Conservation (phyloP, 2,113 vertebrate genomes). For the Eleginops maclovinus region DNA sequence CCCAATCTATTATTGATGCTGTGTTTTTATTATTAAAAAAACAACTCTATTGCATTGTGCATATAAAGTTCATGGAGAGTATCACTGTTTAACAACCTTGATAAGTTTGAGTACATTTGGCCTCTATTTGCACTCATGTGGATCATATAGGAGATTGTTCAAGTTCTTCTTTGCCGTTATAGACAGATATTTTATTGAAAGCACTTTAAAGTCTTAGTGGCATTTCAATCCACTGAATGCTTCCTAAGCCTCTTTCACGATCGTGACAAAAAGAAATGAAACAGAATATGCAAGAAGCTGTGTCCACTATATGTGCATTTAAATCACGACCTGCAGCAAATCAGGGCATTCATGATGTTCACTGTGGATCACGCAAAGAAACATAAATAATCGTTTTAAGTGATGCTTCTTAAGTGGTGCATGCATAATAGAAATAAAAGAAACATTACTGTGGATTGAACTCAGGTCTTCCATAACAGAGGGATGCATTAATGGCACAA, state of each 20-base stretch:
- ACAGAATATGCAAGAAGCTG: slow-evolving; percentile 14
- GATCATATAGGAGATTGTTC: slow-evolving; percentile 7
- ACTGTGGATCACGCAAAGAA: slow-evolving; percentile 24
- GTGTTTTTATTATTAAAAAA: slow-evolving; percentile 62
- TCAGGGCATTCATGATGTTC: slow-evolving; percentile 31
- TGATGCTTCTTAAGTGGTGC: slow-evolving; percentile 35
- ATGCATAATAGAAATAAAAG: slow-evolving; percentile 54
- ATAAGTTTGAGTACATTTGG: slow-evolving; percentile 36
- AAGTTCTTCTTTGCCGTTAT: slow-evolving; percentile 11
- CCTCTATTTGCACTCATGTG: slow-evolving; percentile 33
- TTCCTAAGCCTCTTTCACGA: not conserved
- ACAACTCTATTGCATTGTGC: slow-evolving; percentile 57
- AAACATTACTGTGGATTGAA: slow-evolving; percentile 40
- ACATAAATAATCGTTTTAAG: slow-evolving; percentile 54
- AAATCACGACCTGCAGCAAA: slow-evolving; percentile 41
- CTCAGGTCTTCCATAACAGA: slow-evolving; percentile 14
- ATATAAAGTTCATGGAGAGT: slow-evolving; percentile 62
- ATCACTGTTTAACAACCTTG: slow-evolving; percentile 8
- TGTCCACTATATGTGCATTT: slow-evolving; percentile 11
- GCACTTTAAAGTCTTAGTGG: slow-evolving; percentile 6
- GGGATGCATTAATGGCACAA: slow-evolving; percentile 39
- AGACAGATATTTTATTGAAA: not conserved
- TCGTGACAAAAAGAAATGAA: not conserved
- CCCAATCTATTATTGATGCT: slow-evolving; percentile 69
- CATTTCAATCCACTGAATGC: slow-evolving; percentile 21